Conservation (phyloP, 2,888 invertebrate species). For the Gibbula magus region DNA sequence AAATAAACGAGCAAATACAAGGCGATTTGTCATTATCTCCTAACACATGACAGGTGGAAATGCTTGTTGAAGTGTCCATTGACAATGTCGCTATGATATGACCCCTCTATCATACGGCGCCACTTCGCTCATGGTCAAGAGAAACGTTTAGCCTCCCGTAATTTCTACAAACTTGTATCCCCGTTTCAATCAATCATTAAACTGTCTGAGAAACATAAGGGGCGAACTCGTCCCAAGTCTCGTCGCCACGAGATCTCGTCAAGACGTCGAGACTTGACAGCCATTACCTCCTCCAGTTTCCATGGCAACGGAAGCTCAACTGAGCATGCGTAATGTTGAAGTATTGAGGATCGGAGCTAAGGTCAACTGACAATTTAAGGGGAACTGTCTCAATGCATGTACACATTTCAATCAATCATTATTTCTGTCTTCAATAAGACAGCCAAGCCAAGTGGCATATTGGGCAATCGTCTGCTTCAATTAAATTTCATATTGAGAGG, state of each 20-base stretch:
- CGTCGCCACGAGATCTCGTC: slow-evolving; percentile 3
- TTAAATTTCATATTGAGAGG: slow-evolving; percentile 8
- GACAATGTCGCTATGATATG: not conserved
- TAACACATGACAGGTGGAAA: not conserved
- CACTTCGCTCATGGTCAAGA: not conserved
- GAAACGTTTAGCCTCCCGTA: not conserved
- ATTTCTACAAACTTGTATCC: slow-evolving; percentile 1
- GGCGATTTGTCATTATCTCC: not conserved
- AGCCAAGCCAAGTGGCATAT: not conserved
- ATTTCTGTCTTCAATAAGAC: not conserved
- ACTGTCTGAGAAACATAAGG: not conserved
- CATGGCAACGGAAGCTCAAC: not conserved
- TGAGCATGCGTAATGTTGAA: not conserved
- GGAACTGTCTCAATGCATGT: not conserved
- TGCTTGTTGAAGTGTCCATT: not conserved
- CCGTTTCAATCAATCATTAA: not conserved
- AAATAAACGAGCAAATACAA: not conserved
- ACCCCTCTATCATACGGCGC: not conserved
- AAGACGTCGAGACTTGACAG: not conserved
- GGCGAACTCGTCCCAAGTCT: not conserved
- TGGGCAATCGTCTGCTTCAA: slow-evolving; percentile 3
- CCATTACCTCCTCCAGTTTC: not conserved
- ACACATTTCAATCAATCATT: not conserved
- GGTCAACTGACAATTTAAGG: slow-evolving; percentile 5
- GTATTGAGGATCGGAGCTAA: not conserved